Conservation (phyloP, 2,888 invertebrate species). For the Lasius fuliginosus region DNA sequence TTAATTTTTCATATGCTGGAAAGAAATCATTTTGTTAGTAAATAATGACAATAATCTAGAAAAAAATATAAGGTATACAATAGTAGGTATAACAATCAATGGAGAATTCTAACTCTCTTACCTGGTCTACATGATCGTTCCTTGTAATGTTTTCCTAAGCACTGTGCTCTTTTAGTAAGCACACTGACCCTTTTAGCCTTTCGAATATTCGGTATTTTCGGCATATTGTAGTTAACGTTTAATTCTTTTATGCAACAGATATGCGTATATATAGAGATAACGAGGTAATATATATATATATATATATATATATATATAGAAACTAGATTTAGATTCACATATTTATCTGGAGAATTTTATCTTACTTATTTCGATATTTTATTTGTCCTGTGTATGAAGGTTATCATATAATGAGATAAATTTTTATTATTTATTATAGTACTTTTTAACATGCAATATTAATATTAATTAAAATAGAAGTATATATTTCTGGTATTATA, state of each 20-base stretch:
- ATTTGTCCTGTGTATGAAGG: neutral
- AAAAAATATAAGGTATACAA: neutral
- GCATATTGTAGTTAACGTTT: slow-evolving; percentile 74
- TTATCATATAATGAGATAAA: neutral
- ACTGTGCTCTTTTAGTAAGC: slow-evolving; percentile 74
- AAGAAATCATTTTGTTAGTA: slow-evolving; percentile 46
- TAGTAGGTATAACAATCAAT: neutral
- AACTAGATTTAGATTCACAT: neutral
- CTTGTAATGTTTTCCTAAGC: slow-evolving; percentile 66
- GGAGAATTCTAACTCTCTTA: slow-evolving; percentile 42
- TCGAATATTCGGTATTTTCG: slow-evolving; percentile 74
- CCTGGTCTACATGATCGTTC: slow-evolving; percentile 75
- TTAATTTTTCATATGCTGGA: slow-evolving; percentile 80
- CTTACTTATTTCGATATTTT: neutral
- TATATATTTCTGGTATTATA: neutral
- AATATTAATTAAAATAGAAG: neutral
- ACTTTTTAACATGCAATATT: neutral
- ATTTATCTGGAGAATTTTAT: neutral
- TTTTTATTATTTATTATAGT: neutral
- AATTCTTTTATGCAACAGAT: neutral
- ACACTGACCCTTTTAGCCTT: slow-evolving; percentile 77
- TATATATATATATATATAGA: neutral
- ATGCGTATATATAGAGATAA: neutral
- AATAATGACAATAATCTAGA: slow-evolving; percentile 2
- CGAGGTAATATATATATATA: neutral